Base-by-base conservation (phyloP, 2,888 invertebrate genomes). In the Drosophila putrida region DNA sequence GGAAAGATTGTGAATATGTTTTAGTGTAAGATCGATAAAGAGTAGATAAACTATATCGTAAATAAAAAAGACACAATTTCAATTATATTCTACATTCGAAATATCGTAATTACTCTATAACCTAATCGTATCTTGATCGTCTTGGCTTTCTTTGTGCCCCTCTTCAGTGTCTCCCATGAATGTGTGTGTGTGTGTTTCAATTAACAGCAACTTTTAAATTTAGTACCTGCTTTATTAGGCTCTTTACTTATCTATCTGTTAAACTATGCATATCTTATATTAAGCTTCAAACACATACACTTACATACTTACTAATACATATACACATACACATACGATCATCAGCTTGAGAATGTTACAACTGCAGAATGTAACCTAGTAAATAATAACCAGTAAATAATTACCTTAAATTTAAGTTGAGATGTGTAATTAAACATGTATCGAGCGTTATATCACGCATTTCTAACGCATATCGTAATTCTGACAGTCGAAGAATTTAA, bases 151-250 rank as follows among this genome's bases (percentile, higher is more conserved):
- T 4, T 8, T 31, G 4, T 43, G 2, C 6, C 6, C 28, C 28
- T 11, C 4, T n/a, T 39, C 20, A n/a, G 4, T 49, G 11, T 49
- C 4, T 8, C 46, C 53, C 20, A 10, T 49, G 35, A 36, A 13
- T 58, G 28, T 49, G 31, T 49, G 33, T 63, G 10, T 31, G 31
- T 64, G 35, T 60, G 35, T 25, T 11, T 13, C 5, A 28, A 41
- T 25, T 50, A 36, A 36, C 25, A 49, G 25, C n/a, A 1, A 6
- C 6, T 11, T 25, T 11, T 25, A 6, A 43, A 25, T 11, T 6
- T 6, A 5, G 27, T 11, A 11, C 0, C n/a, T 11, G 25, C 10
- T 25, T 11, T 25, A 5, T 13, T 15, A 15, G 39, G 6, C 8
- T 15, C 25, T 6, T 43, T 11, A 11, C 3, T 31, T 8, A 9